Evolutionary conservation across 2,888 invertebrate genomes (phyloP), one percentile per base, ranked within the genome.

Genomic region (Stramonita haemastoma): DNA sequence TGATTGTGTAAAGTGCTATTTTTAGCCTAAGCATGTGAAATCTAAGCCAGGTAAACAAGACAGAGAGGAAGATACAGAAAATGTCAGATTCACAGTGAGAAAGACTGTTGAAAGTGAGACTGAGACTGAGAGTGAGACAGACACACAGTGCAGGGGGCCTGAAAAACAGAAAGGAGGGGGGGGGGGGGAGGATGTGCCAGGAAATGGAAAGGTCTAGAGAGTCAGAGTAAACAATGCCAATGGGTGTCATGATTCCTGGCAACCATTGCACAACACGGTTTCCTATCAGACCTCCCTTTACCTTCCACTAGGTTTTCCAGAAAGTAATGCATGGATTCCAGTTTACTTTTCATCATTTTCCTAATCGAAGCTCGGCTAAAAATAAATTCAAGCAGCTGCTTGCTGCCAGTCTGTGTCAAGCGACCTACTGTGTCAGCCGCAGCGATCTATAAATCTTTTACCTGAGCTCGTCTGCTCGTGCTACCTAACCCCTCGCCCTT

Each of bases 401-500:
- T 19, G 81, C 46, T 83, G 81, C 36, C 81, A 83, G 29, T 34
- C 81, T 22, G 46, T 46, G 81, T 83, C 81, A 83, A 83, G 36
- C 81, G 81, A 36, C 81, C 36, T 46, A 26, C 46, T 26, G 36
- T 83, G 36, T 83, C 81, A 46, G 81, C 81, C 36, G 36, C 79
- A 79, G 34, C 81, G 81, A 83, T 83, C 81, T 83, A 83, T 83
- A 83, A 46, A 83, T 83, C 81, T 83, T 83, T 83, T 46, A 83
- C 81, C 81, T 83, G 81, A 83, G 81, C 81, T 83, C 81, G 81
- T 83, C 81, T 83, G 81, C 46, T 83, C 81, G 46, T 83, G 81
- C 81, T 22, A 83, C 81, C 81, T 46, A 46, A 36, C 81, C 81
- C 81, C 32, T 26, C 81, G 81, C 81, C 46, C 81, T 32, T 15